Evolutionary conservation across 2,888 invertebrate genomes (phyloP), one percentile per base, ranked within the genome.

Genomic region (Dasysyrphus tricinctus): DNA sequence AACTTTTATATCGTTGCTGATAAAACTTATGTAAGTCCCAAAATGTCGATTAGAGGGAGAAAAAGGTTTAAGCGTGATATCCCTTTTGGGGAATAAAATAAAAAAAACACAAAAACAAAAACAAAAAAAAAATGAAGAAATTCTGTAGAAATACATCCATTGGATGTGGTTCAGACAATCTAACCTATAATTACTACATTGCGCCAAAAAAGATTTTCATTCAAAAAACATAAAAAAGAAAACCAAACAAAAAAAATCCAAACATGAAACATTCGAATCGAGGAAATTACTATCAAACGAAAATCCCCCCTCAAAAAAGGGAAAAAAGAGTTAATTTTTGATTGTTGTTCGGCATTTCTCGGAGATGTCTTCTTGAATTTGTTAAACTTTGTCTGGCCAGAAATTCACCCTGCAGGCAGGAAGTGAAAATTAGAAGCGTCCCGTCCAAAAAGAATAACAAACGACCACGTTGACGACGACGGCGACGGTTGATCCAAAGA

Each of bases 341-440:
- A 81, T 85, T 85, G 77, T 81, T 81, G 72, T 73, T 54, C 67
- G 76, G 78, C 67, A 73, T 72, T 77, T 77, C 72, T 72, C 73
- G 67, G 54, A 74, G 84, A 80, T 73, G 80, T 80, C 73, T 85
- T 80, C 73, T 80, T 67, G 75, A 42, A 47, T 70, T 74, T 84
- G 56, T 12, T 51, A 84, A 84, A 80, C 49, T 77, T 74, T 69
- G 77, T 85, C 77, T 77, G 81, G 63, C 7, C 44, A 44, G n/a
- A 49, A 69, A 74, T 81, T 85, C 85, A 69, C 63, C 85, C 85
- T 61, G 56, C 14, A 74, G 85, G 81, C 85, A 85, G 85, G 85
- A 85, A 85, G 85, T 85, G 85, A 74, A 85, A 85, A 85, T 85
- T 85, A 85, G 81, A 49, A 84, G 61, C 74, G 69, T 54, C 54